Conservation (phyloP, 2,888 invertebrate species). For the Venusia cambrica region DNA sequence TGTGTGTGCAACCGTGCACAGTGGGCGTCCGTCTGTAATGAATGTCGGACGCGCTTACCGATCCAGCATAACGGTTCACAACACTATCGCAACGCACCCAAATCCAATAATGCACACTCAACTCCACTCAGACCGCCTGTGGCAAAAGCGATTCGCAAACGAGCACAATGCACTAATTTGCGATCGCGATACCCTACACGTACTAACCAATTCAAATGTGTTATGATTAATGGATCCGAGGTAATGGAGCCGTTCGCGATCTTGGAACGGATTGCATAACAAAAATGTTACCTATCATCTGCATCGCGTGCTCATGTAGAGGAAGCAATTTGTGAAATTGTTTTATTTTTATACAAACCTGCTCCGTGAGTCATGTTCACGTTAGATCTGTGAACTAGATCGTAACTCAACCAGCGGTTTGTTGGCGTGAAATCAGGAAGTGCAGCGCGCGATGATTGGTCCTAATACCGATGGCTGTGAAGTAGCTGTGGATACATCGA, state of each 20-base stretch:
- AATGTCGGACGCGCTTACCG: conserved; percentile 56
- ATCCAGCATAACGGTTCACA: conserved; percentile 53
- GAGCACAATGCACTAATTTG: conserved; percentile 25
- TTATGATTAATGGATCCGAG: conserved; percentile 10
- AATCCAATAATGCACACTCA: conserved; percentile 43
- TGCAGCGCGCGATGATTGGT: conserved; percentile 48
- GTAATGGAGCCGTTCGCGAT: conserved; percentile 18
- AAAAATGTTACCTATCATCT: conserved; percentile 16
- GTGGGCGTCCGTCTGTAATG: conserved; percentile 67
- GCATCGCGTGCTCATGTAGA: conserved; percentile 14
- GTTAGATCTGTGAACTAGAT: conserved; percentile 45
- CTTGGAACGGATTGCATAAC: conserved; percentile 19
- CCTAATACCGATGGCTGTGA: conserved; percentile 42
- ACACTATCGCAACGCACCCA: conserved; percentile 42
- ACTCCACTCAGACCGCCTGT: conserved; percentile 39
- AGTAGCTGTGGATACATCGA: conserved; percentile 39
- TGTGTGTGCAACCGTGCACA: conserved; percentile 72
- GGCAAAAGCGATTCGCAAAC: conserved; percentile 26
- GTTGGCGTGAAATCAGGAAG: conserved; percentile 56
- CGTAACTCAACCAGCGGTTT: conserved; percentile 43
- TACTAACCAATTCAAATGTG: conserved; percentile 18
- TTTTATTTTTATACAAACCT: conserved; percentile 29
- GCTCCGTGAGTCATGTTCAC: conserved; percentile 38
- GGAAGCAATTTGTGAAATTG: conserved; percentile 25
- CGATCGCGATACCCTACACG: conserved; percentile 17